These are phyloP conservation scores for Vimba vimba DNA, from an alignment of 2,113 vertebrate species.

Conservation along the genomic window DNA sequence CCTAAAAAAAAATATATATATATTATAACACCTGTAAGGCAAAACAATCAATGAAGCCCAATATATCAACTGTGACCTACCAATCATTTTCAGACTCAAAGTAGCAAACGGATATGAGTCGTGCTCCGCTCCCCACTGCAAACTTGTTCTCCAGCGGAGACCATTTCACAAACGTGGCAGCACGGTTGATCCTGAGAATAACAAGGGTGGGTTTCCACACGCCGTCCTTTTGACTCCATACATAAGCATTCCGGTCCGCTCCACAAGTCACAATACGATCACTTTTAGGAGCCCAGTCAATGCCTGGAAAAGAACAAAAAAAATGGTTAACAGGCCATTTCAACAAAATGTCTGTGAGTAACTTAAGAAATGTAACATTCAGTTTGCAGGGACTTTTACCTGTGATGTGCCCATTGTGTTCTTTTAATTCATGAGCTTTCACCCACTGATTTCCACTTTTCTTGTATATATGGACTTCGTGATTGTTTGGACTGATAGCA, in stretches of 20 bases:
- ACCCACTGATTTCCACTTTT: constrained; percentile 96
- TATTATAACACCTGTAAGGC: not conserved
- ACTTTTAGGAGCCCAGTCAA: constrained; percentile 98
- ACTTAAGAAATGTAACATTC: not conserved
- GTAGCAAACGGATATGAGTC: constrained; percentile 99
- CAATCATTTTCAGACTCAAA: constrained; percentile 99
- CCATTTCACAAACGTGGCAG: constrained; percentile 98
- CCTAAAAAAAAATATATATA: constrained; percentile 78
- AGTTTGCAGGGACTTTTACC: constrained; percentile 70
- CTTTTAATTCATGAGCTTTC: constrained; percentile 96
- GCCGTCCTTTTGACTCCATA: constrained; percentile 98
- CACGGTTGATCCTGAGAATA: constrained; percentile 96
- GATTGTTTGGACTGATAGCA: constrained; percentile 98
- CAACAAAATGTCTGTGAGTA: not conserved
- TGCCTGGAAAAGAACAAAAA: constrained; percentile 75
- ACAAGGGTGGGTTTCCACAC: constrained; percentile 98
- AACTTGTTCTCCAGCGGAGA: constrained; percentile 99
- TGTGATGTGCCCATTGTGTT: constrained; percentile 98
- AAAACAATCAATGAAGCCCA: not conserved
- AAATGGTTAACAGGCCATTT: not conserved
- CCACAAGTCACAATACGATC: constrained; percentile 98
- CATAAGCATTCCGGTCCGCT: constrained; percentile 96
- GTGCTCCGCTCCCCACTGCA: constrained; percentile 95
- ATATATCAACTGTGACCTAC: constrained; percentile 71
- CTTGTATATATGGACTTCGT: constrained; percentile 99